Evolutionary conservation across 2,888 invertebrate species (phyloP).

Genomic region (Trichogramma evanescens): DNA sequence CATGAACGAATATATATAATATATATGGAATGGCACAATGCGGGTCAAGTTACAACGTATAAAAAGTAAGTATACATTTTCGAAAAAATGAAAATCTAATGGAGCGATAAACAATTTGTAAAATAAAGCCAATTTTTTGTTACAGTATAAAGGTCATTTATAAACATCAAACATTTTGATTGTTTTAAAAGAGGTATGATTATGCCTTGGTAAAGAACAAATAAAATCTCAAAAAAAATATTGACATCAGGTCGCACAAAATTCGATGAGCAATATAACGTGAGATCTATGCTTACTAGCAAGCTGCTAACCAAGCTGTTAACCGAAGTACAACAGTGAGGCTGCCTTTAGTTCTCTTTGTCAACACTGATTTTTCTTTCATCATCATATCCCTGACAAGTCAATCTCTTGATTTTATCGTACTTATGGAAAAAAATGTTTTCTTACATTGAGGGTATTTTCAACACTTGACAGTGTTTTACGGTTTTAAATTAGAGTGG

Average conservation of each 20-base stretch:
- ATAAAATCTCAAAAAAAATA: neutral
- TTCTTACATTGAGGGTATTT: constrained; percentile 31
- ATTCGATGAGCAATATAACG: constrained; percentile 37
- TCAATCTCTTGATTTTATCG: constrained; percentile 15
- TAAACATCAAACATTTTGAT: neutral
- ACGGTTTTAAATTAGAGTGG: constrained; percentile 29
- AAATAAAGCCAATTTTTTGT: constrained; percentile 20
- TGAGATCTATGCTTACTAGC: constrained; percentile 39
- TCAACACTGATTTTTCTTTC: constrained; percentile 3
- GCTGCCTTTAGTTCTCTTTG: constrained; percentile 29
- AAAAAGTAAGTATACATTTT: constrained; percentile 32
- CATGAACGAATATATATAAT: constrained; percentile 27
- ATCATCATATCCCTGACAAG: constrained; percentile 13
- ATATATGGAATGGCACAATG: constrained; percentile 40
- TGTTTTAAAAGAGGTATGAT: neutral
- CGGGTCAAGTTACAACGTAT: constrained; percentile 34
- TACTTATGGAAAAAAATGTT: constrained; percentile 10
- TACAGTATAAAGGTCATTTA: neutral
- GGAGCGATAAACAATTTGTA: constrained; percentile 27
- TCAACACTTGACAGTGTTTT: constrained; percentile 37
- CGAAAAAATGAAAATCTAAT: constrained; percentile 16
- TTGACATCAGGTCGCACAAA: constrained; percentile 5
- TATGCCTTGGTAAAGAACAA: neutral
- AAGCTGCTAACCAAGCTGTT: constrained; percentile 26
- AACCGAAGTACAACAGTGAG: constrained; percentile 24